phyloP scores from a whole-genome alignment of 1,140 invertebrate species.

The Carposina sasakii region DNA sequence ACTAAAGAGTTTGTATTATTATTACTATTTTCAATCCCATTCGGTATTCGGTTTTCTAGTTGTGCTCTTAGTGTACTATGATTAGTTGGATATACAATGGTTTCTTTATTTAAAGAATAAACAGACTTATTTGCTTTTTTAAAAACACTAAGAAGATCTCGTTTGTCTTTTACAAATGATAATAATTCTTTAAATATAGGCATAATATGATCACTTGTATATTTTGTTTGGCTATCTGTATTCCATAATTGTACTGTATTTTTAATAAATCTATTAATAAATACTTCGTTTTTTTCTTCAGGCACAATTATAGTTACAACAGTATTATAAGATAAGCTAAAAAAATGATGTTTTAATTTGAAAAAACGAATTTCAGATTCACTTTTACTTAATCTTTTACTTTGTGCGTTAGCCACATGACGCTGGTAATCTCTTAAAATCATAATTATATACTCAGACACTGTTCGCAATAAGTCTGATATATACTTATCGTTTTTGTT shows the following conservation, averaged over 20 bases:
- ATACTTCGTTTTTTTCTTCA: conserved; percentile 7
- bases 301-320: conserved; percentile 15
- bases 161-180: too few relatives aligned
- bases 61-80: too few relatives aligned
- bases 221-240: neutral
- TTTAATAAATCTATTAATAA: conserved; percentile 13
- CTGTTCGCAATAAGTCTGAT: too few relatives aligned
- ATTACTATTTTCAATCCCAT: too few relatives aligned
- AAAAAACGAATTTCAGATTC: neutral
- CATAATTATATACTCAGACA: conserved; percentile 11
- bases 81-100: too few relatives aligned
- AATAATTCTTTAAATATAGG: too few relatives aligned
- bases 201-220: conserved; percentile 8
- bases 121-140: too few relatives aligned
- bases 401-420: neutral
- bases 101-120: too few relatives aligned
- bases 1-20: too few relatives aligned
- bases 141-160: too few relatives aligned
- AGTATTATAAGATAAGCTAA: conserved; percentile 14
- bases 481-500: too few relatives aligned
- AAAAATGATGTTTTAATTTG: conserved; percentile 14
- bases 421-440: conserved; percentile 6
- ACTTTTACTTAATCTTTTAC: neutral
- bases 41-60: too few relatives aligned
- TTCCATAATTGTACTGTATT: conserved; percentile 9